Conservation (phyloP, 2,888 invertebrate species). For the Spilarctia lutea region DNA sequence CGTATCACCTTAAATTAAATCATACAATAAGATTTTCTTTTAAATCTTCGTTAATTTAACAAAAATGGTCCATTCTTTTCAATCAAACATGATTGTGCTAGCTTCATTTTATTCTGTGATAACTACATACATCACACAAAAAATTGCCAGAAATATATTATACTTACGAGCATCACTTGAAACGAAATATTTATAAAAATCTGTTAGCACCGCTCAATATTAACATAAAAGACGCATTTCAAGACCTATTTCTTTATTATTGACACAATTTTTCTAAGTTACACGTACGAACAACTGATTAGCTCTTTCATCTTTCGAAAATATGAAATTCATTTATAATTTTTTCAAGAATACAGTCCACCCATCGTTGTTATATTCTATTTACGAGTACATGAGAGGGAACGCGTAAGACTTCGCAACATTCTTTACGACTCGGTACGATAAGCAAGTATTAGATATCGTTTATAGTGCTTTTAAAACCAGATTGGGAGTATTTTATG, state of each 20-base stretch:
- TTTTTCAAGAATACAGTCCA: background rate
- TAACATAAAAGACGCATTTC: background rate
- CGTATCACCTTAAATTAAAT: no score
- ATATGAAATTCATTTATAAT: background rate
- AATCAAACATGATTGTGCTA: no score
- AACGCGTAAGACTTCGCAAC: background rate
- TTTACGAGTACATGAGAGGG: background rate
- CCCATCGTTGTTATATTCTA: background rate
- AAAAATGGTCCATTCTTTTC: no score
- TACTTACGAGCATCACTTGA: no score
- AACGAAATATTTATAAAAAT: background rate
- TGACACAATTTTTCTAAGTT: background rate
- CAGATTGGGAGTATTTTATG: conserved; percentile 1
- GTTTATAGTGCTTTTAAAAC: conserved; percentile 8
- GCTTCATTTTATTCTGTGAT: no score
- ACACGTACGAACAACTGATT: background rate
- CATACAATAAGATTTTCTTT: no score
- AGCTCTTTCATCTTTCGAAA: background rate
- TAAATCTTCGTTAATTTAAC: no score
- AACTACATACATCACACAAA: no score
- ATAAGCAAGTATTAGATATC: background rate
- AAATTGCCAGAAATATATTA: no score
- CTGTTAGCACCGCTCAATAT: background rate
- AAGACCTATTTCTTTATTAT: background rate
- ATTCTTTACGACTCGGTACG: background rate